Conservation (phyloP, 2,113 vertebrate genomes). For the Malurus cyaneus region DNA sequence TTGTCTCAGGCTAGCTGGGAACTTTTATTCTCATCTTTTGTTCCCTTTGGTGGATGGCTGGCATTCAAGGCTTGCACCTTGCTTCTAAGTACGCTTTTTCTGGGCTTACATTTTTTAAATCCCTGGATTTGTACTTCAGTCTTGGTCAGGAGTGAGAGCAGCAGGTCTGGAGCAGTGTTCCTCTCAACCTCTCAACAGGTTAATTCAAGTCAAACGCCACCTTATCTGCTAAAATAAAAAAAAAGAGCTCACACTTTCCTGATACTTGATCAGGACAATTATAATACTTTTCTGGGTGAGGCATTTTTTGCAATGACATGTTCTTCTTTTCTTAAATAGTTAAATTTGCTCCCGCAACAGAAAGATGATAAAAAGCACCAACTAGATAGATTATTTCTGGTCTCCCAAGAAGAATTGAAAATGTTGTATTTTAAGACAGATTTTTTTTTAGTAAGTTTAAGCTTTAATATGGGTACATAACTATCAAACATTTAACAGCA, state of each 20-base stretch:
- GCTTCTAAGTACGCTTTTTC: background rate
- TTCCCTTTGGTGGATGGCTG: background rate
- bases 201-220: background rate
- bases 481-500: background rate
- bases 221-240: background rate
- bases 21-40: background rate
- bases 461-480: background rate
- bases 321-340: background rate
- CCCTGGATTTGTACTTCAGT: background rate
- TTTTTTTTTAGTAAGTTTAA: background rate
- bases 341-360: background rate
- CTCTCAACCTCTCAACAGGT: background rate
- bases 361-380: background rate
- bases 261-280: background rate
- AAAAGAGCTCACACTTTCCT: background rate
- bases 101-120: background rate
- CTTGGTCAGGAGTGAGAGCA: slow-evolving; percentile 35
- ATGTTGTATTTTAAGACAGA: background rate
- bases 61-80: background rate
- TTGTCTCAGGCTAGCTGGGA: background rate
- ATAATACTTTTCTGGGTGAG: background rate
- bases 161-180: background rate
- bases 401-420: background rate
- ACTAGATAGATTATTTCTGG: background rate
- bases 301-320: background rate